Conservation (phyloP, 1,140 invertebrate species). For the Pentalonia nigronervosa region DNA sequence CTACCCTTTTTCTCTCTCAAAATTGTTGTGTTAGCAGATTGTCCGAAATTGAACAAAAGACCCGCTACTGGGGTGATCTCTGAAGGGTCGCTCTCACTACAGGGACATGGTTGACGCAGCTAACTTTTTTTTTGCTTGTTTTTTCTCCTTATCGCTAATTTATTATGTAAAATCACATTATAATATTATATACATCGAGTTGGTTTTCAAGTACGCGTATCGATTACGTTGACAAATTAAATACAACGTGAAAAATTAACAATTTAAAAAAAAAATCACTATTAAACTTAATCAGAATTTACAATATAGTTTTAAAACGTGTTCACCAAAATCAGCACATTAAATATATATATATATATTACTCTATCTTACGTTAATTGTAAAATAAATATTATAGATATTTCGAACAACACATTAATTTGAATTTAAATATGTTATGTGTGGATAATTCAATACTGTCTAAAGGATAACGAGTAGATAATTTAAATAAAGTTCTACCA, state of each 20-base stretch:
- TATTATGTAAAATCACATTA: slow-evolving; percentile 30
- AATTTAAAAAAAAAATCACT: background rate
- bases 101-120: background rate
- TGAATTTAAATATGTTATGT: slow-evolving; percentile 46
- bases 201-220: background rate
- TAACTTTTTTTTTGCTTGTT: background rate
- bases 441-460: slow-evolving; percentile 42
- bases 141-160: slow-evolving; percentile 34
- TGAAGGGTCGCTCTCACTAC: slow-evolving; percentile 18
- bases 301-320: background rate
- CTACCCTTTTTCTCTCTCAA: slow-evolving; percentile 25
- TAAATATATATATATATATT: background rate
- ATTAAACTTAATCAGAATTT: background rate
- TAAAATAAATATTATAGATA: background rate
- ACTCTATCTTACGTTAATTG: background rate
- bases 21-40: slow-evolving; percentile 53
- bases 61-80: background rate
- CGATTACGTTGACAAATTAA: slow-evolving; percentile 33
- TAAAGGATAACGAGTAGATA: slow-evolving; percentile 52
- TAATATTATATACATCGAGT: slow-evolving; percentile 2
- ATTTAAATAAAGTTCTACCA: slow-evolving; percentile 53
- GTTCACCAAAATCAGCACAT: background rate
- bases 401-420: slow-evolving; percentile 48
- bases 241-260: background rate
- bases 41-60: slow-evolving; percentile 43